Evolutionary conservation across 2,113 vertebrate species (phyloP).

Genomic region (Genyomyrus donnyi): DNA sequence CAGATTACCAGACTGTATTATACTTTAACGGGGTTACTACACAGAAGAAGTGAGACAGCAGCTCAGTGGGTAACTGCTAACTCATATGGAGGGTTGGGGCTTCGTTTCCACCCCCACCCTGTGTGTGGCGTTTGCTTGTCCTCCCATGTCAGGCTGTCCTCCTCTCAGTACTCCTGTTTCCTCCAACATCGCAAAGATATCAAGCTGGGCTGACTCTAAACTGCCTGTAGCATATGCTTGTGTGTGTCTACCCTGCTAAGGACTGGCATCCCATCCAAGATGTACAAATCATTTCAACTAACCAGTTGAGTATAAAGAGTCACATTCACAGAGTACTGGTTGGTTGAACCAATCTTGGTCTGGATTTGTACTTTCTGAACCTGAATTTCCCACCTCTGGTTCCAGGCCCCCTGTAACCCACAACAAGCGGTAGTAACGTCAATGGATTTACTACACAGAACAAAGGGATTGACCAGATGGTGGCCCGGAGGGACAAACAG

Average conservation of each 20-base stretch:
- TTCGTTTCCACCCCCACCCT: not conserved
- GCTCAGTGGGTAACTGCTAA: not conserved
- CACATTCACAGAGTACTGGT: not conserved
- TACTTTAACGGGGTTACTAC: not conserved
- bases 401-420: not conserved
- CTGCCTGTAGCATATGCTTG: not conserved
- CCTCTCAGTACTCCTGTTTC: not conserved
- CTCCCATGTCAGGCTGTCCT: not conserved
- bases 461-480: not conserved
- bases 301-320: not conserved
- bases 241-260: not conserved
- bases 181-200: not conserved
- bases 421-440: not conserved
- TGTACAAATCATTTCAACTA: not conserved
- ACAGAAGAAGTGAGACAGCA: not conserved
- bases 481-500: not conserved
- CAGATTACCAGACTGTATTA: not conserved
- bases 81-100: not conserved
- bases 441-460: not conserved
- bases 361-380: not conserved
- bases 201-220: not conserved
- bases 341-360: not conserved
- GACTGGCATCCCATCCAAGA: not conserved
- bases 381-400: not conserved
- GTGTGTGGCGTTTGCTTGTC: not conserved